These are phyloP conservation scores for Pluvianellus socialis DNA, from an alignment of 2,113 vertebrate species.

Conservation along the genomic window DNA sequence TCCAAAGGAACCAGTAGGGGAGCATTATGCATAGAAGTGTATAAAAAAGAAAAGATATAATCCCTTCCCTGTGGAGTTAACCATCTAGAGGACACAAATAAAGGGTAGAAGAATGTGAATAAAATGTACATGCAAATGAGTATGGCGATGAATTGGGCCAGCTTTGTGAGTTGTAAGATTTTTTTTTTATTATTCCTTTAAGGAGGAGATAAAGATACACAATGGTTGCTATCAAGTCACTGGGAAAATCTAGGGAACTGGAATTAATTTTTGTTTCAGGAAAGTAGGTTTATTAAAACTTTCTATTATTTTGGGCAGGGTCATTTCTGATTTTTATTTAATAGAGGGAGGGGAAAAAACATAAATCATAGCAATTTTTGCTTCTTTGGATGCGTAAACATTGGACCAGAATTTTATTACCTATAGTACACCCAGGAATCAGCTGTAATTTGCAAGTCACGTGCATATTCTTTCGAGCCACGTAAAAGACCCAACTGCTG, in stretches of 20 bases:
- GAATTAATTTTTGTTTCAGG: neutral
- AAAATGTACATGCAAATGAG: conserved; percentile 39
- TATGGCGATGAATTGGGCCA: neutral
- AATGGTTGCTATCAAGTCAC: neutral
- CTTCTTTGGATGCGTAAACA: neutral
- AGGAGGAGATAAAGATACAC: neutral
- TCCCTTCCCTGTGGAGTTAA: conserved; percentile 35
- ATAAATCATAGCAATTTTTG: neutral
- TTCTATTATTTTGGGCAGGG: neutral
- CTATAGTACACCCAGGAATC: neutral
- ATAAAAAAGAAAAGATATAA: conserved; percentile 31
- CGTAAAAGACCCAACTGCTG: neutral
- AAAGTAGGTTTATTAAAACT: neutral
- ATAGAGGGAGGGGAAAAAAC: neutral
- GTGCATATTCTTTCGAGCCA: neutral
- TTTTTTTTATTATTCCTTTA: neutral
- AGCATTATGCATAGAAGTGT: neutral
- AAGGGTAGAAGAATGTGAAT: neutral
- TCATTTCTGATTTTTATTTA: neutral
- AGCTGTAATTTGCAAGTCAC: neutral
- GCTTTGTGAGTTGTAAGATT: neutral
- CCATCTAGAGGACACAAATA: conserved; percentile 29
- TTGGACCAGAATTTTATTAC: neutral
- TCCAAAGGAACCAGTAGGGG: conserved; percentile 27
- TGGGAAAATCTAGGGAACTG: neutral